phyloP scores from a whole-genome alignment of 2,888 invertebrate species.

The Charanyca ferruginea region DNA sequence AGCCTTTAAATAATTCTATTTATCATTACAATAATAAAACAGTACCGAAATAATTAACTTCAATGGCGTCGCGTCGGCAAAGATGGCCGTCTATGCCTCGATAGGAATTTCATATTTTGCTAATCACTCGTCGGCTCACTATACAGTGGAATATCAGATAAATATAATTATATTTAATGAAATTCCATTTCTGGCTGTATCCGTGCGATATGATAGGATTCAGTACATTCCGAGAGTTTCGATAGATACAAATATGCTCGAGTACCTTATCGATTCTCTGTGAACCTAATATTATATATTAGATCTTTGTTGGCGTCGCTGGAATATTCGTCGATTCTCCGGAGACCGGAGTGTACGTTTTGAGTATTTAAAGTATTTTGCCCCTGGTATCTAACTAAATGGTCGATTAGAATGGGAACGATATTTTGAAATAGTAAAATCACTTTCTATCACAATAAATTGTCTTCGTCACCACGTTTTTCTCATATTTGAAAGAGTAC shows the following conservation, averaged over 20 bases:
- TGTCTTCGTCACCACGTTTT: too few relatives aligned
- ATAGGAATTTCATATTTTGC: slow-evolving; percentile 76
- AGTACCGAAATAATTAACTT: slow-evolving; percentile 25
- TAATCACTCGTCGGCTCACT: slow-evolving; percentile 56
- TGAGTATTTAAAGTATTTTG: slow-evolving; percentile 27
- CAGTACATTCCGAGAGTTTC: slow-evolving; percentile 62
- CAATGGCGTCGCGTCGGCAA: slow-evolving; percentile 27
- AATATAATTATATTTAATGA: slow-evolving; percentile 76
- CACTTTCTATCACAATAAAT: not conserved
- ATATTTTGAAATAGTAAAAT: not conserved
- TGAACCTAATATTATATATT: slow-evolving; percentile 42
- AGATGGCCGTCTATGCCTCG: slow-evolving; percentile 31
- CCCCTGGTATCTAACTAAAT: slow-evolving; percentile 4
- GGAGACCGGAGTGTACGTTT: slow-evolving; percentile 28
- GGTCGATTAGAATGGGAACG: not conserved
- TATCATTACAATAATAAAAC: slow-evolving; percentile 37
- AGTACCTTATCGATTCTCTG: slow-evolving; percentile 46
- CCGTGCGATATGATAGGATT: slow-evolving; percentile 60
- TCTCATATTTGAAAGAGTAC: too few relatives aligned
- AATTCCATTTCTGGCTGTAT: slow-evolving; percentile 72
- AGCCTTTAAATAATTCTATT: slow-evolving; percentile 4
- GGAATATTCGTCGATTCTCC: slow-evolving; percentile 25
- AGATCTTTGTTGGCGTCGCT: slow-evolving; percentile 30
- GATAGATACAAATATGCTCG: slow-evolving; percentile 46
- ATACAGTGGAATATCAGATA: slow-evolving; percentile 63